Conservation (phyloP, 2,888 invertebrate species). For the Dastarcus helophoroides region DNA sequence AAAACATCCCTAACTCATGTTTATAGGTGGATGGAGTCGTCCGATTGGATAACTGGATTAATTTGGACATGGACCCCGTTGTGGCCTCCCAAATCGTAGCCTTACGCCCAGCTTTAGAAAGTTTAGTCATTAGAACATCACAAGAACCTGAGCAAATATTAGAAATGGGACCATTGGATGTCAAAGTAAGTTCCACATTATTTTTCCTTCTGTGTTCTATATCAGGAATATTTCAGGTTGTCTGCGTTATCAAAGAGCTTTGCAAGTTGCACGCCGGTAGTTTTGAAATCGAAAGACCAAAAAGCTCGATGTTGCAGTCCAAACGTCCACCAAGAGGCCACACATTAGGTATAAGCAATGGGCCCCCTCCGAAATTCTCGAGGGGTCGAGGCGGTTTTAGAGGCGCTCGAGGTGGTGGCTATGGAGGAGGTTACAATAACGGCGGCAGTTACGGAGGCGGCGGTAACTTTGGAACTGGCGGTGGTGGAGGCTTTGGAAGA, state of each 20-base stretch:
- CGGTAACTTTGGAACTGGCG: constrained; percentile 10
- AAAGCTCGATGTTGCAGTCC: constrained; percentile 41
- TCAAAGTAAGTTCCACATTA: constrained; percentile 46
- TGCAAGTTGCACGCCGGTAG: constrained; percentile 71
- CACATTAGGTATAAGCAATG: constrained; percentile 27
- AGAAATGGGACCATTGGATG: constrained; percentile 49
- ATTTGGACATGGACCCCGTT: constrained; percentile 69
- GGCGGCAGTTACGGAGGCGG: constrained; percentile 15
- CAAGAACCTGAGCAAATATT: constrained; percentile 67
- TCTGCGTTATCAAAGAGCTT: constrained; percentile 59
- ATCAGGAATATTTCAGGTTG: too few species aligned
- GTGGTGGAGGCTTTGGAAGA: constrained; percentile 19
- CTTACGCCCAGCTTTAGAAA: constrained; percentile 80
- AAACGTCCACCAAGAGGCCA: constrained; percentile 42
- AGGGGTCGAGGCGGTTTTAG: constrained; percentile 24
- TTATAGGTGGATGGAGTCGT: constrained; percentile 55
- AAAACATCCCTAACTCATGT: constrained; percentile 1
- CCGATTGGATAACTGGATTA: constrained; percentile 88
- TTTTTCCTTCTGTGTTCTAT: too few species aligned
- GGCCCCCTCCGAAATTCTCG: constrained; percentile 36
- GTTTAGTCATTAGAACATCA: constrained; percentile 68
- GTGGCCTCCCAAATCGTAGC: constrained; percentile 75
- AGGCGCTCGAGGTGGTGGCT: constrained; percentile 19
- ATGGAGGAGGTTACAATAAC: constrained; percentile 23
- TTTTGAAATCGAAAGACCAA: constrained; percentile 47